These are phyloP conservation scores for Alouatta palliata DNA, from an alignment of 2,113 vertebrate genomes.

Conservation along the genomic window DNA sequence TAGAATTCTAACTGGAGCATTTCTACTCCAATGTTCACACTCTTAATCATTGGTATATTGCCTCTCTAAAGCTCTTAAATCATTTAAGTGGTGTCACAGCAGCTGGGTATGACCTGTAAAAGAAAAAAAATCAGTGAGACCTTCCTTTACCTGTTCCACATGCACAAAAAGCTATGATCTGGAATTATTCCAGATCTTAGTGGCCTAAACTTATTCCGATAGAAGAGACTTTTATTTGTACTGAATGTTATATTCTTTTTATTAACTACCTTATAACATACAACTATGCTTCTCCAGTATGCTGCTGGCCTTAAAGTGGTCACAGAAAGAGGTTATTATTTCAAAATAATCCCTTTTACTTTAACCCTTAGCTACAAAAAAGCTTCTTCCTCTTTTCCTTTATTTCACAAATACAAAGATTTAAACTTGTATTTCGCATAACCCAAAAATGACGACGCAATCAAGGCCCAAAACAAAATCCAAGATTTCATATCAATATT, in stretches of 20 bases:
- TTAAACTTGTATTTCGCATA: not conserved
- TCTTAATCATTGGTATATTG: constrained; percentile 45
- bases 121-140: constrained; percentile 57
- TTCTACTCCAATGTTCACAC: constrained; percentile 41
- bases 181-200: not conserved
- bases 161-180: not conserved
- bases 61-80: constrained; percentile 63
- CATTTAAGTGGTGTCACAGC: constrained; percentile 60
- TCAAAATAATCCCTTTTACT: not conserved
- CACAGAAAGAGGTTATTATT: not conserved
- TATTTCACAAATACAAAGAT: not conserved
- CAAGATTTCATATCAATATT: not conserved
- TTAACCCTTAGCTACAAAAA: not conserved
- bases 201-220: not conserved
- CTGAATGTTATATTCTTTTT: not conserved
- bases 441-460: not conserved
- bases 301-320: not conserved
- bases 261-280: not conserved
- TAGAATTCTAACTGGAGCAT: not conserved
- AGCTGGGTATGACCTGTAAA: constrained; percentile 65
- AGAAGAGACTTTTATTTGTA: not conserved
- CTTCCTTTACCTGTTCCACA: constrained; percentile 48
- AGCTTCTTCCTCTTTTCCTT: not conserved
- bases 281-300: not conserved
- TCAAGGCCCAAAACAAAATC: not conserved